Base-by-base conservation (phyloP, 2,888 invertebrate species). In the Brachycybe producta region DNA sequence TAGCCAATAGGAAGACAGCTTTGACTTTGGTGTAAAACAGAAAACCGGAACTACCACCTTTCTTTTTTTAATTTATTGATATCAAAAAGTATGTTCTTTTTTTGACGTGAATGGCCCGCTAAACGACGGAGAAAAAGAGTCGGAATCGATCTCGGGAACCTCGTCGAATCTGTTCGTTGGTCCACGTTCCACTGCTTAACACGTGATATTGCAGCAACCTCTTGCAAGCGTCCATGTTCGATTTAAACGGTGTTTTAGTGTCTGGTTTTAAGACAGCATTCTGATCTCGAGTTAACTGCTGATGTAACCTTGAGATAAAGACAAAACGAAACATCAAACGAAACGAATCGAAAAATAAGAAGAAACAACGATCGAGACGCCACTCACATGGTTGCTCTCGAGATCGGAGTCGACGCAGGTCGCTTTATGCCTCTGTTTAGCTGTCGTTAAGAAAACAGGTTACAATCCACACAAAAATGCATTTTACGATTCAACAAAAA, bases 181-280 rank as follows among this genome's bases (percentile, higher is more conserved):
- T 69, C 36, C 78, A 76, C 17, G 55, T 53, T 49, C 75, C 74
- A 58, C 77, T 75, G 61, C 82, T 78, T 66, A 79, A 77, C 55
- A 82, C 82, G 64, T 85, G 85, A 67, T 84, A 85, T 57, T 79
- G 72, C 49, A 84, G 74, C 43, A 85, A 69, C 45, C 84, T 72
- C 61, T 81, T 78, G 57, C 82, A 82, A 1, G 84, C 83, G 62
- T 85, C 84, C 54, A 76, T 75, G 59, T 55, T 53, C 17, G 61
- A 62, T 19, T 55, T 55, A 54, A 84, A 85, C 15, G 82, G 81
- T 48, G 76, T 76, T 55, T 77, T 75, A 43, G 78, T 77, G 64
- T 85, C 84, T 1, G 84, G 82, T 63, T 78, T 77, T 24, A 77
- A 65, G 44, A 80, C 83, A 53, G 78, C 79, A 59, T 76, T 76